Evolutionary conservation across 2,888 invertebrate species (phyloP).

Genomic region (Brenthis daphne): DNA sequence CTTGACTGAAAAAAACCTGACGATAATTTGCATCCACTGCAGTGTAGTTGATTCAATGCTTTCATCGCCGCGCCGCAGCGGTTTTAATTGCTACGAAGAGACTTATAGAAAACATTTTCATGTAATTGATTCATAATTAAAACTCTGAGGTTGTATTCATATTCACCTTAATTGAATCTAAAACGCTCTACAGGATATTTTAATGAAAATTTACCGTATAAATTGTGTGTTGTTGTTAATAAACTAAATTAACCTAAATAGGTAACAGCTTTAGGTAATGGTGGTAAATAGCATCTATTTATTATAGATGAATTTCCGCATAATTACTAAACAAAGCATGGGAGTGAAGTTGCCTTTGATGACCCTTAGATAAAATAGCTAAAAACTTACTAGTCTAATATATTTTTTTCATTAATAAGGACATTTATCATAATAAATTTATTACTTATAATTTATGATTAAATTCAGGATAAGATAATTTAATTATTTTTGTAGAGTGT

Average conservation of each 20-base stretch:
- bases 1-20: conserved; percentile 48
- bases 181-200: background rate
- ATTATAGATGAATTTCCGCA: conserved; percentile 1
- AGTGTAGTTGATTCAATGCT: conserved; percentile 46
- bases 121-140: conserved; percentile 20
- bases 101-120: conserved; percentile 21
- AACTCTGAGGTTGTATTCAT: conserved; percentile 9
- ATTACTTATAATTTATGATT: too few relatives aligned
- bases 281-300: background rate
- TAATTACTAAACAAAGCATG: conserved; percentile 1
- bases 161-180: conserved; percentile 2
- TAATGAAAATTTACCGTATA: conserved; percentile 7
- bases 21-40: conserved; percentile 49
- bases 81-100: conserved; percentile 35
- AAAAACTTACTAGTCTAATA: background rate
- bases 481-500: too few relatives aligned
- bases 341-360: background rate
- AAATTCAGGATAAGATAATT: too few relatives aligned
- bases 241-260: conserved; percentile 12
- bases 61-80: conserved; percentile 36
- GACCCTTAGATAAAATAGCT: background rate
- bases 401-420: too few relatives aligned
- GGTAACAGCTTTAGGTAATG: conserved; percentile 17
- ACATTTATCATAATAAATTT: too few relatives aligned
- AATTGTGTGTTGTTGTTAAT: conserved; percentile 7